These are phyloP conservation scores for Dolomedes plantarius DNA, from an alignment of 2,888 invertebrate species.

Conservation along the genomic window DNA sequence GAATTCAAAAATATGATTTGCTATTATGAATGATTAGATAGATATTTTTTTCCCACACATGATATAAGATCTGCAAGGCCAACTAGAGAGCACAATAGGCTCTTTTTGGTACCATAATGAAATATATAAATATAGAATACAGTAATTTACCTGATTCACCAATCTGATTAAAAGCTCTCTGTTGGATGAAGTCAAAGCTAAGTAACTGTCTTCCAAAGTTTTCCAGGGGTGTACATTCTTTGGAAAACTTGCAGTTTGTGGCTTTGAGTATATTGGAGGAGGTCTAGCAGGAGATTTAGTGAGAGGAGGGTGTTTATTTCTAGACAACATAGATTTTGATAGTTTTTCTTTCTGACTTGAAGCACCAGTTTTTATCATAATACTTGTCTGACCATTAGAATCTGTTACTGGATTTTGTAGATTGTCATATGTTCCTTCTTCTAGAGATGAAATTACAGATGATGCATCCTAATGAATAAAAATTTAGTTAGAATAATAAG, in stretches of 20 bases:
- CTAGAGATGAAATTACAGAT: too few species aligned
- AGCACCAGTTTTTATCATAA: not conserved
- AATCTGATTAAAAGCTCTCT: conserved; percentile 92
- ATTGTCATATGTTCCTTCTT: not conserved
- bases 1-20: too few species aligned
- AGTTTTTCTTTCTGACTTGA: not conserved
- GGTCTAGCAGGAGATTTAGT: conserved; percentile 62
- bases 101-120: too few species aligned
- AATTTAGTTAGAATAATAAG: too few species aligned
- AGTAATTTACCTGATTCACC: conserved; percentile 88
- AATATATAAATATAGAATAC: too few species aligned
- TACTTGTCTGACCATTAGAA: not conserved
- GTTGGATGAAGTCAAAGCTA: conserved; percentile 91
- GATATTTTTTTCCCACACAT: too few species aligned
- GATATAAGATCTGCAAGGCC: too few species aligned
- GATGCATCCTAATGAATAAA: too few species aligned
- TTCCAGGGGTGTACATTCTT: conserved; percentile 62
- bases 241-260: conserved; percentile 25
- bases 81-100: too few species aligned
- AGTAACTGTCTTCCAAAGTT: conserved; percentile 91
- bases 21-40: too few species aligned
- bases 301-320: conserved; percentile 45
- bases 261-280: conserved; percentile 63
- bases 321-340: conserved; percentile 2
- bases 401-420: not conserved